Evolutionary conservation across 1,140 invertebrate species (phyloP).

Genomic region (Lucilia cuprina): DNA sequence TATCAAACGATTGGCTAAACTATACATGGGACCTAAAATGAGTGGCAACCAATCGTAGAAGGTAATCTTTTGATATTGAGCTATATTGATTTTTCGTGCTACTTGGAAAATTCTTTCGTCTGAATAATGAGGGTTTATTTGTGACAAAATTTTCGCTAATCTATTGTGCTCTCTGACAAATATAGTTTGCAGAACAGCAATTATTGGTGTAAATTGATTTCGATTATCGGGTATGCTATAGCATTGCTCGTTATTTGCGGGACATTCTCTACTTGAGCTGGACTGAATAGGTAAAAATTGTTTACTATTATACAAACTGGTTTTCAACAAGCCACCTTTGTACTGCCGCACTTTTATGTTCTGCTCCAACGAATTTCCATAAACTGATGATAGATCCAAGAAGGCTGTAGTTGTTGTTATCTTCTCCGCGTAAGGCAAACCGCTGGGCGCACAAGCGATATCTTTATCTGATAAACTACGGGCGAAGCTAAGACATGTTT

Average conservation of each 20-base stretch:
- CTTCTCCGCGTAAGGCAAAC: constrained; percentile 73
- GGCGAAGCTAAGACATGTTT: constrained; percentile 82
- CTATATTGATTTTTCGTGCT: constrained; percentile 78
- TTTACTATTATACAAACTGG: constrained; percentile 67
- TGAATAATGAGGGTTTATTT: constrained; percentile 84
- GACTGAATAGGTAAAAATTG: constrained; percentile 72
- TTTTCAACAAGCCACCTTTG: constrained; percentile 70
- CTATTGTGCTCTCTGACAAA: constrained; percentile 90
- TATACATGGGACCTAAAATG: constrained; percentile 73
- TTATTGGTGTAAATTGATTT: constrained; percentile 83
- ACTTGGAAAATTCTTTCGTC: constrained; percentile 90
- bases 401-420: constrained; percentile 80
- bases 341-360: constrained; percentile 69
- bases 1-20: constrained; percentile 72
- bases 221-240: constrained; percentile 80
- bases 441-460: constrained; percentile 69
- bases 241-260: constrained; percentile 69
- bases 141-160: constrained; percentile 74
- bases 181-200: constrained; percentile 82
- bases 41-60: constrained; percentile 89
- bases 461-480: constrained; percentile 75
- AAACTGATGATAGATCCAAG: constrained; percentile 84
- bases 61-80: constrained; percentile 80
- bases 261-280: constrained; percentile 72
- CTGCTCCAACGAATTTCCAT: constrained; percentile 74